Conservation (phyloP, 2,888 invertebrate genomes). For the Agrochola circellaris region DNA sequence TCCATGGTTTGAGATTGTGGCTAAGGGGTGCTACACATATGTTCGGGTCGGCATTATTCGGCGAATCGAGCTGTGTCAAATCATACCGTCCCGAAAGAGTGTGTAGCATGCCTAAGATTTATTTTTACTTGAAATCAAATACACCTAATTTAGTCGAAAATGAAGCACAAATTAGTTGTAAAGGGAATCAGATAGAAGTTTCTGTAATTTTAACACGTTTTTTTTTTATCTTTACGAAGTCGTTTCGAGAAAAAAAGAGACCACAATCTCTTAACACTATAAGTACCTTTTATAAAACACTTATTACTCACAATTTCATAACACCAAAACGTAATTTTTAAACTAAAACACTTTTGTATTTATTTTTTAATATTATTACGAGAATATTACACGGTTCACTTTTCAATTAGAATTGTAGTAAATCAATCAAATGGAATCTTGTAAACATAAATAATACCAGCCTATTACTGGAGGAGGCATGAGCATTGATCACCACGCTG, state of each 20-base stretch:
- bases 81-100: background rate
- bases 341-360: background rate
- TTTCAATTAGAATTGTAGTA: too few relatives aligned
- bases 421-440: background rate
- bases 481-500: too few relatives aligned
- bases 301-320: constrained; percentile 17
- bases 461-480: too few relatives aligned
- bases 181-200: background rate
- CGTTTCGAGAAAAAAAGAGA: background rate
- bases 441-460: too few relatives aligned
- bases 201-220: background rate
- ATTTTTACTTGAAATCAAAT: background rate
- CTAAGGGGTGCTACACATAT: background rate
- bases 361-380: background rate
- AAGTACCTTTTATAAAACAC: constrained; percentile 3
- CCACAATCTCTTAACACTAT: constrained; percentile 25
- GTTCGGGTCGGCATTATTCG: background rate
- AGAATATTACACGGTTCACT: background rate
- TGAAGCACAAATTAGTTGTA: constrained; percentile 37
- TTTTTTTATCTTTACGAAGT: background rate
- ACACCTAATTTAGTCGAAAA: background rate
- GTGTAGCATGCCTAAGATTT: background rate
- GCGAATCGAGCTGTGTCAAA: too few relatives aligned
- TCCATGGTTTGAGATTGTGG: constrained; percentile 26
- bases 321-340: constrained; percentile 11